Conservation (phyloP, 2,797 vertebrate genomes). For the Nothura maculosa region DNA sequence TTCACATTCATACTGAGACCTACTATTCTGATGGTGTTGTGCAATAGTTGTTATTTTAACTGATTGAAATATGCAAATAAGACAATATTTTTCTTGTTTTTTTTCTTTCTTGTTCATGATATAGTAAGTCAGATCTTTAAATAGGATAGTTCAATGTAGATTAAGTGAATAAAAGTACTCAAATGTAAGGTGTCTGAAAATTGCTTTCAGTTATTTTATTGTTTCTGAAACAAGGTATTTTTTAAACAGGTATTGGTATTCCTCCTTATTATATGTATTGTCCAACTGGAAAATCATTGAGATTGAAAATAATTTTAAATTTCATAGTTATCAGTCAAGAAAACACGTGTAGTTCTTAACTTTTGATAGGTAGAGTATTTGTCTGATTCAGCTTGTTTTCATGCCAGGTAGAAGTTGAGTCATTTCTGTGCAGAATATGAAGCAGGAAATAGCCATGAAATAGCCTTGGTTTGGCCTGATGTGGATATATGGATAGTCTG, state of each 20-base stretch:
- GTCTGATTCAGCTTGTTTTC: neutral
- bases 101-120: constrained; percentile 40
- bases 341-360: neutral
- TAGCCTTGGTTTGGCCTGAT: neutral
- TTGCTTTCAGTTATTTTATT: neutral
- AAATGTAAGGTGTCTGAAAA: neutral
- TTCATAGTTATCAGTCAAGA: neutral
- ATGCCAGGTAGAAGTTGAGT: neutral
- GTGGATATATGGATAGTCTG: neutral
- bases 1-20: constrained; percentile 42
- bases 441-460: neutral
- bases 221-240: neutral
- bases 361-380: neutral
- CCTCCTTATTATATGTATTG: neutral
- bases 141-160: neutral
- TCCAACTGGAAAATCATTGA: neutral
- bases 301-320: neutral
- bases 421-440: neutral
- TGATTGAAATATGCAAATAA: constrained; percentile 56
- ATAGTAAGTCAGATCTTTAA: neutral
- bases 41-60: constrained; percentile 61
- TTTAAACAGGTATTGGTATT: neutral
- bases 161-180: neutral
- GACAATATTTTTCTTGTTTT: constrained; percentile 25
- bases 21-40: constrained; percentile 48